These are phyloP conservation scores for Globodera ellingtonae DNA, from an alignment of 1,140 invertebrate genomes.

Conservation along the genomic window DNA sequence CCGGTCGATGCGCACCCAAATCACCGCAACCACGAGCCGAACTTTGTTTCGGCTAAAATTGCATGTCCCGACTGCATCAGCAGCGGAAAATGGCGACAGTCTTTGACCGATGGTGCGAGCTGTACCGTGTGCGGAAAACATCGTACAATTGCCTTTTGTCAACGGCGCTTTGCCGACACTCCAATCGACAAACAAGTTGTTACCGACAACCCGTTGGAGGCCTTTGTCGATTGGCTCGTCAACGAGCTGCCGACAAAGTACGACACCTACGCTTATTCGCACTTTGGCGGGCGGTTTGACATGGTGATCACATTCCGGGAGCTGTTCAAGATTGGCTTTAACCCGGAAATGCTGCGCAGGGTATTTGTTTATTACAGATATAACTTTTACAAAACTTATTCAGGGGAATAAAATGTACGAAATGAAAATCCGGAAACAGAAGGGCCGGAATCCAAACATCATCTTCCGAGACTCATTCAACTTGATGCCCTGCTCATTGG, in stretches of 20 bases:
- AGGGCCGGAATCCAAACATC: not conserved
- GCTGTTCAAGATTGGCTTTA: not conserved
- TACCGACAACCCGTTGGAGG: not conserved
- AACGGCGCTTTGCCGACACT: not conserved
- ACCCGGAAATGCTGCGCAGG: not conserved
- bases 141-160: not conserved
- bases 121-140: not conserved
- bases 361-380: not conserved
- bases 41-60: not conserved
- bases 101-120: no score
- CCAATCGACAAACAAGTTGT: not conserved
- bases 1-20: not conserved
- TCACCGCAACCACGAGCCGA: not conserved
- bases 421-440: not conserved
- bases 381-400: not conserved
- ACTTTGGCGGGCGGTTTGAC: conserved; percentile 8
- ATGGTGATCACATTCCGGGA: conserved; percentile 8
- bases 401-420: not conserved
- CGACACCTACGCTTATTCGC: not conserved
- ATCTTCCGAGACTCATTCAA: conserved; percentile 21
- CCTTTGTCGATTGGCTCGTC: not conserved
- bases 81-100: not conserved
- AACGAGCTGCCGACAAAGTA: not conserved
- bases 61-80: not conserved
- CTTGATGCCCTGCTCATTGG: conserved; percentile 11